A percentile compares a stretch with the other conserved stretches of the same genome.
These are phyloP conservation scores for Drosophila sproati DNA, from an alignment of 1,140 invertebrate species.

Conservation along the genomic window DNA sequence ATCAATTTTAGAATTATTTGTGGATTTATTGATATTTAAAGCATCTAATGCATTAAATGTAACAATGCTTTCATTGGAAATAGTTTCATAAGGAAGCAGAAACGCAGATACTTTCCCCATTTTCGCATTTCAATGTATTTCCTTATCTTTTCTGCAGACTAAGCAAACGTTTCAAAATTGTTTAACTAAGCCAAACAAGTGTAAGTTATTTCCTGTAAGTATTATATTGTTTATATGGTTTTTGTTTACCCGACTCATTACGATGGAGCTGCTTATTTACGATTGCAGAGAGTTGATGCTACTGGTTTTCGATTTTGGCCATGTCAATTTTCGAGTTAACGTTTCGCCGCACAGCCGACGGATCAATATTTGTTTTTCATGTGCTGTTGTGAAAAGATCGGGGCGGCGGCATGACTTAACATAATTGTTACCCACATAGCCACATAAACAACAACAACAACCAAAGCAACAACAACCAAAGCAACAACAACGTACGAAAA, in stretches of 20 bases:
- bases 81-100: no score
- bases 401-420: conserved; percentile 62
- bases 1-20: no score
- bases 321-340: conserved; percentile 41
- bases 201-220: neutral
- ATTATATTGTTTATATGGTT: neutral
- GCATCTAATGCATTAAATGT: no score
- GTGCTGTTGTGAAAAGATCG: conserved; percentile 73
- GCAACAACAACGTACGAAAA: conserved; percentile 32
- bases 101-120: no score
- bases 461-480: conserved; percentile 1
- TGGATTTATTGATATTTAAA: no score
- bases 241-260: conserved; percentile 39
- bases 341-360: conserved; percentile 24
- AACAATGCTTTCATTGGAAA: no score
- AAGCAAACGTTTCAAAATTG: neutral
- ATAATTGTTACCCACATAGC: conserved; percentile 42
- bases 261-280: conserved; percentile 42
- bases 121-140: no score
- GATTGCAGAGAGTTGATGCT: conserved; percentile 36
- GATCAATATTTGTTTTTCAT: conserved; percentile 70
- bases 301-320: conserved; percentile 59
- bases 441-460: conserved; percentile 9
- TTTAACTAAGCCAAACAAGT: neutral
- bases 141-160: neutral